Evolutionary conservation across 2,797 vertebrate genomes (phyloP).

Genomic region (Cirrhinus mrigala): DNA sequence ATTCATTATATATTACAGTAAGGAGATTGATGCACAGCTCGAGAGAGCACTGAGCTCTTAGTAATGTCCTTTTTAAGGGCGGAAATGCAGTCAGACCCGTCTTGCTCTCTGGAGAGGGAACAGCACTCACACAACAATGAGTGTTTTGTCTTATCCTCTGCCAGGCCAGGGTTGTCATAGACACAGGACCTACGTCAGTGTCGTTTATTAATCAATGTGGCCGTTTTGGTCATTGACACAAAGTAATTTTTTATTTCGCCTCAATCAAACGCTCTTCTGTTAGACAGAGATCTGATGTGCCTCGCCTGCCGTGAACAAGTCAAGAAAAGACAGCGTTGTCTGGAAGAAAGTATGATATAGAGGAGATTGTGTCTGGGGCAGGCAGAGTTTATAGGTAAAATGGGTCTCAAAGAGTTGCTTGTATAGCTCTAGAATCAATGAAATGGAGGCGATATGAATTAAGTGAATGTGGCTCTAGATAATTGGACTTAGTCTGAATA

Average conservation of each 20-base stretch:
- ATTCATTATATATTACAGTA: conserved; percentile 36
- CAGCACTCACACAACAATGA: conserved; percentile 60
- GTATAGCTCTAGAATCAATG: conserved; percentile 40
- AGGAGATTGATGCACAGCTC: conserved; percentile 22
- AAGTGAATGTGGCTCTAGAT: conserved; percentile 33
- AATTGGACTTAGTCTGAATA: conserved; percentile 36
- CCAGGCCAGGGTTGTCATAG: conserved; percentile 66
- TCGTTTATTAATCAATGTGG: conserved; percentile 58
- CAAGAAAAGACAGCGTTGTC: conserved; percentile 57
- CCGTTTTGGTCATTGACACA: conserved; percentile 57
- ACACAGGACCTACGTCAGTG: conserved; percentile 58
- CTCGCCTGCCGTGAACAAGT: conserved; percentile 37
- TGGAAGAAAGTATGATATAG: conserved; percentile 9
- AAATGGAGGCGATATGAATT: conserved; percentile 48
- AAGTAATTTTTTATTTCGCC: conserved; percentile 61
- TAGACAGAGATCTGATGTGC: conserved; percentile 46
- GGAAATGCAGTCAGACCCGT: conserved; percentile 51
- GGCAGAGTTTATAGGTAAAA: conserved; percentile 50
- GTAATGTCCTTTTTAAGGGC: conserved; percentile 28
- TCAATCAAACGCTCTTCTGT: conserved; percentile 59
- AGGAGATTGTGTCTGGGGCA: conserved; percentile 32
- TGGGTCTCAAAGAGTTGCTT: conserved; percentile 46
- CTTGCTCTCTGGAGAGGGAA: conserved; percentile 53
- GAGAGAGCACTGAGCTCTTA: conserved; percentile 18
- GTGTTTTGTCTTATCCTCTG: conserved; percentile 61